Conservation (phyloP, 2,113 vertebrate species). For the Laterallus jamaicensis region DNA sequence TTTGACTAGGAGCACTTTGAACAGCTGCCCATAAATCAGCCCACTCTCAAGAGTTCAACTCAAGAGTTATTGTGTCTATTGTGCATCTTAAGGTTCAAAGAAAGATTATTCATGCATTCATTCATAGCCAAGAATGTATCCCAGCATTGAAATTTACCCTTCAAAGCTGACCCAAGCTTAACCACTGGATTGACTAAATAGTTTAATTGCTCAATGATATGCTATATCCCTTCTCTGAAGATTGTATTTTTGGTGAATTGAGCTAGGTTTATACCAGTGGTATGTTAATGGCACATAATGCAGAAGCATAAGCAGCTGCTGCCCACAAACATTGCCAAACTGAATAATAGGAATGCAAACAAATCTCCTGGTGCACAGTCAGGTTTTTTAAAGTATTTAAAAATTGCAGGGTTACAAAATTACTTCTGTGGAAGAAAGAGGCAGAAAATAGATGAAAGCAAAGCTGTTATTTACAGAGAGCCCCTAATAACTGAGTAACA, state of each 20-base stretch:
- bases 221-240: constrained; percentile 25
- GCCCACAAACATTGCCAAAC: constrained; percentile 9
- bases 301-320: constrained; percentile 35
- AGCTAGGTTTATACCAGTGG: not conserved
- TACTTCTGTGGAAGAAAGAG: constrained; percentile 29
- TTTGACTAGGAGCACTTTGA: constrained; percentile 64
- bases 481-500: not conserved
- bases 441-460: constrained; percentile 47
- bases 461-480: constrained; percentile 42
- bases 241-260: not conserved
- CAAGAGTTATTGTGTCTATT: constrained; percentile 65
- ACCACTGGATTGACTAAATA: constrained; percentile 45
- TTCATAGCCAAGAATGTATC: constrained; percentile 65
- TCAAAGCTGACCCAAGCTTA: constrained; percentile 59
- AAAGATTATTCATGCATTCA: constrained; percentile 71
- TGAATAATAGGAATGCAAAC: constrained; percentile 13
- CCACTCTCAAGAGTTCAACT: constrained; percentile 65
- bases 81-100: constrained; percentile 71
- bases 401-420: constrained; percentile 32
- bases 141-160: constrained; percentile 62
- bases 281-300: constrained; percentile 22
- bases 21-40: constrained; percentile 69
- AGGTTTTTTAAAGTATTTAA: constrained; percentile 6
- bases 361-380: not conserved
- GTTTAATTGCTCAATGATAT: constrained; percentile 46